Evolutionary conservation across 2,797 vertebrate genomes (phyloP).

Genomic region (Chromobotia macracanthus): DNA sequence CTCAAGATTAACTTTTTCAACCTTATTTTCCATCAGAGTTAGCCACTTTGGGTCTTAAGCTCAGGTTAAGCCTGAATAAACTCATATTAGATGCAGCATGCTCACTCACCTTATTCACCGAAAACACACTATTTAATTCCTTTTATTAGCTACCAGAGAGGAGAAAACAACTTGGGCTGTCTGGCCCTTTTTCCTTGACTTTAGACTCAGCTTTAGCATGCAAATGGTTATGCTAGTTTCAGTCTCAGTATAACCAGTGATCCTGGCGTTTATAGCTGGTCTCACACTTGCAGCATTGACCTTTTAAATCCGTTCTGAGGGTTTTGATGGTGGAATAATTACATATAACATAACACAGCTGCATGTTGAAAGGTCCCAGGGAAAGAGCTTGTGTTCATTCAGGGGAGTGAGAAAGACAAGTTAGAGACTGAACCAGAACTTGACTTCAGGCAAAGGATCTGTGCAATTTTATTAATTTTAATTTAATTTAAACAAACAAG

Average conservation of each 20-base stretch:
- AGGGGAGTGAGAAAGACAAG: neutral
- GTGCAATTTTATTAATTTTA: too few species aligned
- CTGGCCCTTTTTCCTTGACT: neutral
- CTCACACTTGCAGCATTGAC: constrained; percentile 17
- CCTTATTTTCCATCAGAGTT: constrained; percentile 9
- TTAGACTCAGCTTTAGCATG: neutral
- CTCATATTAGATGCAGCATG: constrained; percentile 4
- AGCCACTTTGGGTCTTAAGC: neutral
- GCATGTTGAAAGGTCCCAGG: neutral
- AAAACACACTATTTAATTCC: neutral
- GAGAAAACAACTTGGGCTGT: neutral
- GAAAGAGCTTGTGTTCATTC: neutral
- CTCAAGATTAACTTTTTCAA: neutral
- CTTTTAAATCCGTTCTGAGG: constrained; percentile 30
- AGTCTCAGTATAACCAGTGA: constrained; percentile 12
- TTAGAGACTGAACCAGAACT: neutral
- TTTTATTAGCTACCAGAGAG: constrained; percentile 1
- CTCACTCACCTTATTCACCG: neutral
- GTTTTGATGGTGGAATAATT: constrained; percentile 28
- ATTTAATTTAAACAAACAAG: too few species aligned
- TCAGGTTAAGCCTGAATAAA: constrained; percentile 3
- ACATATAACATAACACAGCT: constrained; percentile 35
- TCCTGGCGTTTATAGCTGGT: constrained; percentile 9
- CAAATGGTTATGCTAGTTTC: constrained; percentile 11
- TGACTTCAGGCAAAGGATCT: too few species aligned